Evolutionary conservation across 2,888 invertebrate species (phyloP).

Genomic region (Onchidella celtica): DNA sequence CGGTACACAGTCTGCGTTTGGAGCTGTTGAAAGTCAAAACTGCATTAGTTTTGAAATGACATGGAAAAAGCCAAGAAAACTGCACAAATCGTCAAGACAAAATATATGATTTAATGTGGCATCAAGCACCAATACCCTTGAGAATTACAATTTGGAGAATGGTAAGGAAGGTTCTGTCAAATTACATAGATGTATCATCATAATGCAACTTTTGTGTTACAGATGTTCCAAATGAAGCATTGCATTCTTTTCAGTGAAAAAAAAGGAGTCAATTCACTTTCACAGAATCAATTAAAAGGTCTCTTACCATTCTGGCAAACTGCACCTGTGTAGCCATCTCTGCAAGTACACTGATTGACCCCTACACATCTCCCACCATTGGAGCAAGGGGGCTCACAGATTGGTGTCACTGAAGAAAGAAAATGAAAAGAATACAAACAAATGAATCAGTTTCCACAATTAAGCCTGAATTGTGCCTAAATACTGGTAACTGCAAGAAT

Average conservation of each 20-base stretch:
- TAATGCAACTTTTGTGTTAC: background rate
- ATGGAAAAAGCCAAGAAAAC: no score
- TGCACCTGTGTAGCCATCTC: conserved; percentile 48
- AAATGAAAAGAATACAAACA: no score
- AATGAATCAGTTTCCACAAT: no score
- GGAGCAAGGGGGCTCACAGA: conserved; percentile 49
- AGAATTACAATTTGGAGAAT: no score
- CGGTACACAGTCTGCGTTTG: conserved; percentile 47
- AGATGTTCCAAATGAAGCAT: background rate
- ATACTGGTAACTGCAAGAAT: no score
- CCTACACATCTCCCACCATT: conserved; percentile 57
- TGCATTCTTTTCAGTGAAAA: no score
- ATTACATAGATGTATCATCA: no score
- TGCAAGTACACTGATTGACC: conserved; percentile 51
- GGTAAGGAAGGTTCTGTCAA: no score
- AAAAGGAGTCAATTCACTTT: background rate
- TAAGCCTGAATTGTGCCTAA: no score
- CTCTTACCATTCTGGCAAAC: conserved; percentile 53
- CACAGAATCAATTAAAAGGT: background rate
- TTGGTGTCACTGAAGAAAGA: conserved; percentile 32
- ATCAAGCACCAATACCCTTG: no score
- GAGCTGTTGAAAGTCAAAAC: conserved; percentile 10
- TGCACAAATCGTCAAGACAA: no score
- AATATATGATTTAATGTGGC: no score
- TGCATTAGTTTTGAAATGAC: background rate